Conservation (phyloP, 2,113 vertebrate species). For the Mohoua ochrocephala region DNA sequence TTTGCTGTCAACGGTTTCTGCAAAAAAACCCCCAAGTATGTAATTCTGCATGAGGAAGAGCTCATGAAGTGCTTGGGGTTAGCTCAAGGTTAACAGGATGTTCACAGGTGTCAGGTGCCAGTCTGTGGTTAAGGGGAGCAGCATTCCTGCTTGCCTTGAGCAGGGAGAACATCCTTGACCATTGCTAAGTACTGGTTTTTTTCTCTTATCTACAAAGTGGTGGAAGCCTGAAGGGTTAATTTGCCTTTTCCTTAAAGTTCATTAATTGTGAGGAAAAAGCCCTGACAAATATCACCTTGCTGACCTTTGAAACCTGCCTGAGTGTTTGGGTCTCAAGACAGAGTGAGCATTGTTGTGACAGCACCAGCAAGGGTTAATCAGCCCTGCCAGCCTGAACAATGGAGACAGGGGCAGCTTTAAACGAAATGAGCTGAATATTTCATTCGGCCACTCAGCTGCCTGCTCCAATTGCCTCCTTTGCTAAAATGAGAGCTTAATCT, state of each 20-base stretch:
- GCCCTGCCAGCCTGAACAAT: slow-evolving; percentile 75
- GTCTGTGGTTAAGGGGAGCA: not conserved
- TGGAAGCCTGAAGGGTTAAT: not conserved
- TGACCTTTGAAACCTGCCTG: slow-evolving; percentile 8
- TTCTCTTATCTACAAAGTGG: not conserved
- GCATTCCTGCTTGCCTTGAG: not conserved
- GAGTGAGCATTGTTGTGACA: not conserved
- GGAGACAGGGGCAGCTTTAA: slow-evolving; percentile 80
- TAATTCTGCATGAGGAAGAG: not conserved
- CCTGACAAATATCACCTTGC: not conserved
- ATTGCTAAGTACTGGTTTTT: not conserved
- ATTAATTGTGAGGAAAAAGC: not conserved
- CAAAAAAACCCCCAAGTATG: rapidly evolving
- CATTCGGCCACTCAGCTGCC: slow-evolving; percentile 84
- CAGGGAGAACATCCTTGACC: not conserved
- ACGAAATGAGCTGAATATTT: slow-evolving; percentile 88
- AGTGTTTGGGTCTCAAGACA: not conserved
- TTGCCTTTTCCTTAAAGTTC: not conserved
- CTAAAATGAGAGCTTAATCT: slow-evolving; percentile 82
- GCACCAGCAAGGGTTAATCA: slow-evolving; percentile 74
- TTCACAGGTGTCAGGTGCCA: not conserved
- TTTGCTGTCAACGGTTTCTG: not conserved
- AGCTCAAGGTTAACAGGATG: not conserved
- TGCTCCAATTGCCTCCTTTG: slow-evolving; percentile 78
- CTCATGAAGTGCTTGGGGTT: not conserved